Base-by-base conservation (phyloP, 2,113 vertebrate species). In the Rhabdornis inornatus region DNA sequence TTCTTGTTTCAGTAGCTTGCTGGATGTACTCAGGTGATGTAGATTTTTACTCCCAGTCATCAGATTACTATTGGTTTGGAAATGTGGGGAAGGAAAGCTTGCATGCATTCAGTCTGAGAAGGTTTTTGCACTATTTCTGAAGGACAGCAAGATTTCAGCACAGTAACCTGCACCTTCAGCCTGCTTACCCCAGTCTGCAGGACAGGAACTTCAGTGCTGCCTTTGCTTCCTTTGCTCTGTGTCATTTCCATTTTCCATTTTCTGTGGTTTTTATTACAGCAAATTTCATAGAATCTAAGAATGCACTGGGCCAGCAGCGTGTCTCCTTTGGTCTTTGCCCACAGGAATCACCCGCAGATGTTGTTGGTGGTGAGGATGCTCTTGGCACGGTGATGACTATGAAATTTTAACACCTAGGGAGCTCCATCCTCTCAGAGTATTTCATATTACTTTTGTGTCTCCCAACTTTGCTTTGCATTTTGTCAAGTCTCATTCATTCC, bases 181-280 rank as follows among this genome's bases (percentile, higher is more conserved):
- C 75, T 61, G 27, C 37, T 47, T 15, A 35, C 11, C 74, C 40
- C 74, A 16, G 0, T 7, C 61, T 56, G 61, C 35, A 15, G 0
- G 27, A 10, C 40, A 5, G 24, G 33, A 45, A 8, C 39, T 33
- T 55, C 39, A 55, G 33, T 2, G 0, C 64, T 66, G 55, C 47
- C 31, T 37, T 61, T 52, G 30, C 69, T 65, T n/a, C 6, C n/a
- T 65, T 69, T 68, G 2, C 27, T 70, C 22, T 37, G 16, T 6
- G 2, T 25, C 13, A 40, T 40, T 71, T 64, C 44, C 2, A 0
- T n/a, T n/a, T n/a, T n/a, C n/a, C n/a, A n/a, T n/a, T n/a, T n/a
- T n/a, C n/a, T 25, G 30, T 15, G 4, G 5, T 21, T 61, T 78
- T 70, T 14, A 33, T 33, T 47, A 7, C 19, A 39, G 47, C 16